Evolutionary conservation across 1,140 invertebrate genomes (phyloP).

Genomic region (Agraylea sexmaculata): DNA sequence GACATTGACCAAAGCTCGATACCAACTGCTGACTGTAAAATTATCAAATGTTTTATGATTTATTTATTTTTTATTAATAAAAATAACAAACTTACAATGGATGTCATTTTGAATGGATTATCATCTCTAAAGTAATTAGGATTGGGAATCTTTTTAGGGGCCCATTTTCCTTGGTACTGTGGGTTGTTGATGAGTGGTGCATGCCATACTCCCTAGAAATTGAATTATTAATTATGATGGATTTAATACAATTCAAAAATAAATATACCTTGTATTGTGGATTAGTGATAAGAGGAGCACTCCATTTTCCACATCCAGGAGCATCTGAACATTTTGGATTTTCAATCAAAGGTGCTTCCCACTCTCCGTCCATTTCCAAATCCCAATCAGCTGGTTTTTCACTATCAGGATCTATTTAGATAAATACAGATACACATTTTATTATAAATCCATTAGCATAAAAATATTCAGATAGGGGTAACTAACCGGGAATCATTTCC

Average conservation of each 20-base stretch:
- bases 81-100: slow-evolving; percentile 67
- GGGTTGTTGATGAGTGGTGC: slow-evolving; percentile 87
- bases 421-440: too few relatives aligned
- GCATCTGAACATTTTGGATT: slow-evolving; percentile 82
- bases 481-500: slow-evolving; percentile 58
- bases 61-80: slow-evolving; percentile 3
- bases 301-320: slow-evolving; percentile 87
- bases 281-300: slow-evolving; percentile 75
- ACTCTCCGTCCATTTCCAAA: slow-evolving; percentile 95
- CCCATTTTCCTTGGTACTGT: slow-evolving; percentile 90
- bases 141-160: slow-evolving; percentile 75
- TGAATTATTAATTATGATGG: slow-evolving; percentile 6
- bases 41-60: background rate
- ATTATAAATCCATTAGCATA: too few relatives aligned
- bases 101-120: slow-evolving; percentile 79
- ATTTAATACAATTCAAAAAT: background rate
- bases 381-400: slow-evolving; percentile 93
- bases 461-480: too few relatives aligned
- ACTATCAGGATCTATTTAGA: slow-evolving; percentile 65
- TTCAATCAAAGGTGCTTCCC: slow-evolving; percentile 87
- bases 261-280: slow-evolving; percentile 65
- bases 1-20: slow-evolving; percentile 99
- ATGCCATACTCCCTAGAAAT: slow-evolving; percentile 68
- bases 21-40: slow-evolving; percentile 69
- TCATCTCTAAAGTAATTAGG: slow-evolving; percentile 89